Evolutionary conservation across 2,888 invertebrate genomes (phyloP), one percentile per base, ranked within the genome.

Genomic region (Seira sanloemensis): DNA sequence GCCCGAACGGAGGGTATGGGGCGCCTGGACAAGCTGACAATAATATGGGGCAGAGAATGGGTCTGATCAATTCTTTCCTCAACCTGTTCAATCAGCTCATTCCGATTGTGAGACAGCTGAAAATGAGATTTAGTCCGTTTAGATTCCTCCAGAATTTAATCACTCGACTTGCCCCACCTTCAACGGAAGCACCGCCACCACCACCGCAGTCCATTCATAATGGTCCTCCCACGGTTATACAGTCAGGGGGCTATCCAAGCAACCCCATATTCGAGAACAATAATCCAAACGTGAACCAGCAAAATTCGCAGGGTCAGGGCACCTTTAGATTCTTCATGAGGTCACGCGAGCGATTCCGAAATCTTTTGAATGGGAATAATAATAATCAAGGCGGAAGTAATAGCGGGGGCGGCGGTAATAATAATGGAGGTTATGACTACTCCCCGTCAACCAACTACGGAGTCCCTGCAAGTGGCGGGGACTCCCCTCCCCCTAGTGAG

Each of bases 51-150:
- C 68, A 69, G 27, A 54, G 81, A 25, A 74, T 86, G 69, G 66
- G 71, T 7, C 21, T 78, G n/a, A 27, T 86, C 4, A 78, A 67
- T 26, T 75, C 74, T 12, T 79, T 82, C 19, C 37, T 86, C n/a
- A 83, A 82, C n/a, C 24, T 83, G 46, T 86, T 86, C 27, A 86
- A 86, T 54, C 82, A 71, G 72, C 37, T 86, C 50, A 78, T 86
- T 23, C 86, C 86, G 0, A 62, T 78, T 25, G 74, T 86, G n/a
- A 50, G 82, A 21, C 78, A 82, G 27, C 54, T 86, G 25, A 54
- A 66, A 58, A 82, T 78, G 86, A 26, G 82, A 0, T 72, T 86
- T 21, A 83, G 67, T 76, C 86, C 86, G 1, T 21, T 83, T 0
- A 37, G 73, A 21, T 72, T 86, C 27, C 50, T 83, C 65, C 82